Evolutionary conservation across 92 coral and sea anemone species (phyloP), one percentile per base, ranked within the genome.

Genomic region (Isaurus tuberculatus): DNA sequence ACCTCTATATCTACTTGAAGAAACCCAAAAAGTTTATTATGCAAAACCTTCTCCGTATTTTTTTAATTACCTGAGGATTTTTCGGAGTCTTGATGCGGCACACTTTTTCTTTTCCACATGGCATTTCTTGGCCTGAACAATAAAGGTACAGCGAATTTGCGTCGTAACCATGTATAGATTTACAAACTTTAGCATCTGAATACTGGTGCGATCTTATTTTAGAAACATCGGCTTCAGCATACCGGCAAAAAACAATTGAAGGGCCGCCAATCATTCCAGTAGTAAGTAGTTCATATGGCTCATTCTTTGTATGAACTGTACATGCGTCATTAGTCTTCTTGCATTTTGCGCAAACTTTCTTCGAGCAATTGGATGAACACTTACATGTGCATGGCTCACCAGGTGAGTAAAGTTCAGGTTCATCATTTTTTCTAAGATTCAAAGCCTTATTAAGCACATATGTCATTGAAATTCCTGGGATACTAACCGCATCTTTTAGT

Each of bases 381-480:
- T n/a, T n/a, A n/a, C n/a, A n/a, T n/a, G n/a, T n/a, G n/a, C n/a
- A n/a, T n/a, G n/a, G n/a, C n/a, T n/a, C n/a, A n/a, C n/a, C 46
- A 4, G 4, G 46, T 10, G 5, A 40, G 46, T 10, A 40, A 40
- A 67, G 37, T 16, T 65, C 37, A 1, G 48, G 73, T 0, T 42
- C 2, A 0, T 2, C 25, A 0, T 23, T 23, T 2, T 26, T n/a
- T 43, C n/a, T n/a, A n/a, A n/a, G n/a, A n/a, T 29, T 14, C 43
- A 46, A 2, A 0, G 80, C 46, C 0, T 37, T 29, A 27, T 17
- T 53, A 0, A 86, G 28, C 0, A 53, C 61, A n/a, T 27, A 78
- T 1, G 2, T 34, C 81, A 86, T 80, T 1, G 89, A 79, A 0
- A 86, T 51, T 0, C 89, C 89, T 0, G 89, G 89, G 0, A 86